Conservation (phyloP, 2,797 vertebrate genomes). For the Natrix natrix region DNA sequence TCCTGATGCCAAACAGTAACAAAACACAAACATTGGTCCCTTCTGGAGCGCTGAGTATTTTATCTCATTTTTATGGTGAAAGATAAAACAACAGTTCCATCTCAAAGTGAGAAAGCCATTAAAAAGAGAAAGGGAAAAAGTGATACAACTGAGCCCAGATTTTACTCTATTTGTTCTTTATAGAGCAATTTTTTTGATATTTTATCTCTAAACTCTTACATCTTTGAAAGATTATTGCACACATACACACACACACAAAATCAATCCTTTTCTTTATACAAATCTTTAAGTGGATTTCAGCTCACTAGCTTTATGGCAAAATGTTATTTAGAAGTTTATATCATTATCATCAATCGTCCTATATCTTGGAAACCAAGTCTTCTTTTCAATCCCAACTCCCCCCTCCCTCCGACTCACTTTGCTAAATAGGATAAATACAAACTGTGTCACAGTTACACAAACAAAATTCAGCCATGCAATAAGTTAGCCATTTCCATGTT, state of each 20-base stretch:
- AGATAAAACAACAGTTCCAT: background rate
- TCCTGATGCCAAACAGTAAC: slow-evolving; percentile 19
- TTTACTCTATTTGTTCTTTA: slow-evolving; percentile 26
- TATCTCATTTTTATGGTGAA: slow-evolving; percentile 14
- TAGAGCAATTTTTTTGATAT: slow-evolving; percentile 10
- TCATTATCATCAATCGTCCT: background rate
- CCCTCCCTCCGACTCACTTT: background rate
- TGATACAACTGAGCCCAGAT: slow-evolving; percentile 5
- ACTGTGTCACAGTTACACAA: background rate
- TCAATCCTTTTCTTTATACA: slow-evolving; percentile 10
- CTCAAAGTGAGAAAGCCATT: slow-evolving; percentile 23
- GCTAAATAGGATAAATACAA: slow-evolving; percentile 8
- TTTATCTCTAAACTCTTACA: slow-evolving; percentile 26
- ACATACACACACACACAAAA: slow-evolving; percentile 9
- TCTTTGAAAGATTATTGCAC: slow-evolving; percentile 9
- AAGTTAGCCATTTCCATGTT: background rate
- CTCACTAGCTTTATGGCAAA: background rate
- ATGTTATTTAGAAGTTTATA: slow-evolving; percentile 15
- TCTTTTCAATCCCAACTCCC: background rate
- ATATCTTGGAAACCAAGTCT: background rate
- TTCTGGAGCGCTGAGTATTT: slow-evolving; percentile 3
- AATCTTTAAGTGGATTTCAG: background rate
- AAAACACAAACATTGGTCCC: background rate
- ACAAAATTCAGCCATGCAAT: background rate
- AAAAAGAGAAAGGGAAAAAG: slow-evolving; percentile 19